A percentile compares a stretch with the other conserved stretches of the same genome.
These are phyloP conservation scores for Trichosurus vulpecula DNA, from an alignment of 2,797 vertebrate genomes.

Conservation along the genomic window DNA sequence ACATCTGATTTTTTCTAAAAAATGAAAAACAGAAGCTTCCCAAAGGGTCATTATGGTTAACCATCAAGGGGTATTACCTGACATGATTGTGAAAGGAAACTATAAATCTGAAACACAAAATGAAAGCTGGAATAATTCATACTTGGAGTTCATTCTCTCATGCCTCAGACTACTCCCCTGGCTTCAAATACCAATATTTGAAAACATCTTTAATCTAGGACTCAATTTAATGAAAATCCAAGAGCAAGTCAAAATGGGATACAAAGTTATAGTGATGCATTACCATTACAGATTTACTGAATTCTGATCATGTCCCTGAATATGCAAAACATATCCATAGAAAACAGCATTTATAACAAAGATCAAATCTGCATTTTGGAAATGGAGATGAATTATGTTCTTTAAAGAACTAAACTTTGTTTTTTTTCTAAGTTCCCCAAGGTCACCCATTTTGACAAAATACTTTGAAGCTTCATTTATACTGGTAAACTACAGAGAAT, in stretches of 20 bases:
- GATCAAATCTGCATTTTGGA: slow-evolving; percentile 28
- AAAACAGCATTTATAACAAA: not conserved
- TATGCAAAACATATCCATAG: not conserved
- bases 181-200: not conserved
- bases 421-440: not conserved
- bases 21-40: not conserved
- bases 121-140: not conserved
- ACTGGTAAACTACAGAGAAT: not conserved
- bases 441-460: not conserved
- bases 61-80: not conserved
- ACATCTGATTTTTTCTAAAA: not conserved
- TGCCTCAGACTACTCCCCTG: not conserved
- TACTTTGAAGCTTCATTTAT: not conserved
- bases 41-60: not conserved
- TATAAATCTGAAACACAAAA: slow-evolving; percentile 12
- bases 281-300: not conserved
- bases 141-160: slow-evolving; percentile 20
- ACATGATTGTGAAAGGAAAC: not conserved
- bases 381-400: not conserved
- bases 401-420: not conserved
- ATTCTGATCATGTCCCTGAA: not conserved
- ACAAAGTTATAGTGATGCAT: not conserved
- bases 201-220: slow-evolving; percentile 21
- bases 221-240: not conserved
- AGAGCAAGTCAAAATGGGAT: slow-evolving; percentile 22